Base-by-base conservation (phyloP, 2,888 invertebrate genomes). In the Onthophagus sagittarius region DNA sequence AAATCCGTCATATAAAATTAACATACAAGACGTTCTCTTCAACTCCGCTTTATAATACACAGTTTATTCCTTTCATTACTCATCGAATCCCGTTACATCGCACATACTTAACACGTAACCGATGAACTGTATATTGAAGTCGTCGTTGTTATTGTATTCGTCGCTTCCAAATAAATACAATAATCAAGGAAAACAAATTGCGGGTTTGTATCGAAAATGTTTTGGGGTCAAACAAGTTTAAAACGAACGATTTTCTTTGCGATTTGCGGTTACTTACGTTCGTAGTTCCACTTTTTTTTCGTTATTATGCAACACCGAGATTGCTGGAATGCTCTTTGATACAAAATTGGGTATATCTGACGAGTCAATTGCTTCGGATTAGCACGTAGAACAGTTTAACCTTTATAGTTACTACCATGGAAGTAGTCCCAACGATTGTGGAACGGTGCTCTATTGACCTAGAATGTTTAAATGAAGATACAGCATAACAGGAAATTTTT, bases 381-480 rank as follows among this genome's bases (percentile, higher is more conserved):
- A 23, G 3, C 23, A 23, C 23, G 3, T 23, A 23, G 23, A 23
- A 23, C 23, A 23, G 23, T 32, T 67, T 6, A 32, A 64, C 67
- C 13, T 67, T 32, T 15, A n/a, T 32, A n/a, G 31, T 31, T 63
- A 7, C 63, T 31, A 67, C 23, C 2, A 32, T 31, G 32, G 15
- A 31, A 67, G 67, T 31, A 23, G 32, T 32, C 23, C 23, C 23
- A 23, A 23, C 23, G 31, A n/a, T 23, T 15, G 67, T 62, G 13
- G 15, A 33, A 69, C 62, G 62, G 32, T 70, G 73, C 63, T 74
- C 74, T 74, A 74, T 67, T 74, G 74, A 74, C 76, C 74, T 71
- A 76, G 71, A 73, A 73, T 72, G 67, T 62, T 13, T 67, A 53
- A 9, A 23, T 7, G 39, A 11, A 9, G 39, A 53, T 33, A 7